These are phyloP conservation scores for Pangasianodon hypophthalmus DNA, from an alignment of 2,113 vertebrate species.

Conservation along the genomic window DNA sequence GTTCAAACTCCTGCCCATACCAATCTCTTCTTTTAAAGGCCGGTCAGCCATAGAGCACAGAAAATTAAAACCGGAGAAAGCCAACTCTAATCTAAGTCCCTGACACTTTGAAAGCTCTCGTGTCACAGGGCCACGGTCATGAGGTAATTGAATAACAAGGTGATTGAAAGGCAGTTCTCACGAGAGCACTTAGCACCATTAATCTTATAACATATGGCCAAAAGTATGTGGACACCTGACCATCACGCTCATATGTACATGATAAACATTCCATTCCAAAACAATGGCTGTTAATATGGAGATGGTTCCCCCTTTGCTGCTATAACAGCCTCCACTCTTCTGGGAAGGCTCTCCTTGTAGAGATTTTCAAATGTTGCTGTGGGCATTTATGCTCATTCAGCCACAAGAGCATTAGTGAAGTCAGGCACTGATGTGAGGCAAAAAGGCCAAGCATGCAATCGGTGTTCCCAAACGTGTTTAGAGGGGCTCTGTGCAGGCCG, in stretches of 20 bases:
- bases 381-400: not conserved
- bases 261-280: not conserved
- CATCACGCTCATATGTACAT: not conserved
- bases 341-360: not conserved
- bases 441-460: not conserved
- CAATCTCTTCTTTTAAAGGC: slow-evolving; percentile 11
- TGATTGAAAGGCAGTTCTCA: not conserved
- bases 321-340: not conserved
- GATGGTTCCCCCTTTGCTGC: not conserved
- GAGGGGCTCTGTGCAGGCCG: not conserved
- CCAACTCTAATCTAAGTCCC: slow-evolving; percentile 37
- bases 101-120: slow-evolving; percentile 11
- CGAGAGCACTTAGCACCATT: not conserved
- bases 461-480: not conserved
- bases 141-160: slow-evolving; percentile 42
- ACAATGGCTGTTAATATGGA: not conserved
- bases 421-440: not conserved
- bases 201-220: not conserved
- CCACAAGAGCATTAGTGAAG: not conserved
- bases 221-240: not conserved
- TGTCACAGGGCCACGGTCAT: slow-evolving; percentile 21
- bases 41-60: not conserved
- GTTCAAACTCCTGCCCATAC: not conserved
- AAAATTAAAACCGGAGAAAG: slow-evolving; percentile 18
- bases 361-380: not conserved